These are phyloP conservation scores for Pteruthius melanotis DNA, from an alignment of 2,113 vertebrate genomes.

Conservation along the genomic window DNA sequence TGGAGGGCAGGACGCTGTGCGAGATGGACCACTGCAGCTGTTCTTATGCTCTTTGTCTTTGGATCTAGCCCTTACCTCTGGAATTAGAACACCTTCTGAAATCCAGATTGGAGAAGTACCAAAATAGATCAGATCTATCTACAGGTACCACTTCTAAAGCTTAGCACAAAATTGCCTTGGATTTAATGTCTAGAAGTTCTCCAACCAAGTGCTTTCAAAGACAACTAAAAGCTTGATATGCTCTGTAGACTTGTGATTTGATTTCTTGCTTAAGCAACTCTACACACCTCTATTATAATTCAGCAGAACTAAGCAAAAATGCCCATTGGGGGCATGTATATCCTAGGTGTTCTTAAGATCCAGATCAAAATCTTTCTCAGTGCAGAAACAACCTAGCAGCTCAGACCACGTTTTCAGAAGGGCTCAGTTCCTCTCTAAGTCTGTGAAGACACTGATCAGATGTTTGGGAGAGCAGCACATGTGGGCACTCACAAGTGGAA, in stretches of 20 bases:
- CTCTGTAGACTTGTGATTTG: not conserved
- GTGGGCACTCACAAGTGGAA: not conserved
- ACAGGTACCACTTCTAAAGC: not conserved
- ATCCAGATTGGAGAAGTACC: not conserved
- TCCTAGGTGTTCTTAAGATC: not conserved
- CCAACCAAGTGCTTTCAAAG: not conserved
- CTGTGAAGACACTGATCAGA: not conserved
- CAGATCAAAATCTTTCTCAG: not conserved
- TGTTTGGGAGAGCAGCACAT: not conserved
- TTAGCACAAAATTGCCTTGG: not conserved
- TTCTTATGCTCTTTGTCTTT: not conserved
- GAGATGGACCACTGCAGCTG: no score
- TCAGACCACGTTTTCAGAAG: not conserved
- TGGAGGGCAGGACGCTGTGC: not conserved
- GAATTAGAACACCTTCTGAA: not conserved
- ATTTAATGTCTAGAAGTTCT: not conserved
- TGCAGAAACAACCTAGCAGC: not conserved
- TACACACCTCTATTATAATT: not conserved
- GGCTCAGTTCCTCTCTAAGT: not conserved
- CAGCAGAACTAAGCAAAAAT: not conserved
- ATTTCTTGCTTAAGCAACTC: not conserved
- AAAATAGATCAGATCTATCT: not conserved
- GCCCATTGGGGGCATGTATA: not conserved
- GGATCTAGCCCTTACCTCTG: not conserved
- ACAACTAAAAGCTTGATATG: not conserved